Evolutionary conservation across 2,113 vertebrate genomes (phyloP).

Genomic region (Balaeniceps rex): DNA sequence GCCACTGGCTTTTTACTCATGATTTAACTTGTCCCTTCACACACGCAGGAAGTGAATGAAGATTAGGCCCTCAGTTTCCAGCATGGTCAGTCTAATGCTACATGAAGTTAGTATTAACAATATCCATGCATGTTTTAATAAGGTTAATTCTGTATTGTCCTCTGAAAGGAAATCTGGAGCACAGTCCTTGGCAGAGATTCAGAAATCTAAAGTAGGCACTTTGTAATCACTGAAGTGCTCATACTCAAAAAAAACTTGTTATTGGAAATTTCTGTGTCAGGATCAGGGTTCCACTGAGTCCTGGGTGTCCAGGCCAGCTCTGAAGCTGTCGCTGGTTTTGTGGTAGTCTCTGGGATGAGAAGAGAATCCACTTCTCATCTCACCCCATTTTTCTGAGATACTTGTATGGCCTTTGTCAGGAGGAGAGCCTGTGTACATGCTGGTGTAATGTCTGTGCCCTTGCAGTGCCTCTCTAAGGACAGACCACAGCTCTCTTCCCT

Average conservation of each 20-base stretch:
- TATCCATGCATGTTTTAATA: not conserved
- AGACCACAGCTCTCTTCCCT: not conserved
- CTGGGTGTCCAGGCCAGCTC: not conserved
- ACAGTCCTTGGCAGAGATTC: not conserved
- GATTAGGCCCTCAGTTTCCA: not conserved
- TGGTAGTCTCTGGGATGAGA: not conserved
- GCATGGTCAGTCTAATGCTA: not conserved
- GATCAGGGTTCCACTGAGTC: not conserved
- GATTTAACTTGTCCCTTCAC: not conserved
- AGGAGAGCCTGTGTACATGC: not conserved
- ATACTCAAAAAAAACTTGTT: not conserved
- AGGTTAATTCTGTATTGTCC: not conserved
- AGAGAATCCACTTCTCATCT: not conserved
- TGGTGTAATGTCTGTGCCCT: not conserved
- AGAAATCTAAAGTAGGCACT: not conserved
- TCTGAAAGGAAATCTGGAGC: not conserved
- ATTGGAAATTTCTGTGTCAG: not conserved
- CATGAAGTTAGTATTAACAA: not conserved
- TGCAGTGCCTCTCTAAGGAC: not conserved
- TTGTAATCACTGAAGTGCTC: not conserved
- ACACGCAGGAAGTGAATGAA: not conserved
- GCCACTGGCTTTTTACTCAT: not conserved
- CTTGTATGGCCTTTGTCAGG: not conserved
- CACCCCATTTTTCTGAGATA: not conserved
- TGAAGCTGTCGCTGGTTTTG: not conserved